Conservation (phyloP, 64 coral and sea anemone species). For the Trachythela sp. region DNA sequence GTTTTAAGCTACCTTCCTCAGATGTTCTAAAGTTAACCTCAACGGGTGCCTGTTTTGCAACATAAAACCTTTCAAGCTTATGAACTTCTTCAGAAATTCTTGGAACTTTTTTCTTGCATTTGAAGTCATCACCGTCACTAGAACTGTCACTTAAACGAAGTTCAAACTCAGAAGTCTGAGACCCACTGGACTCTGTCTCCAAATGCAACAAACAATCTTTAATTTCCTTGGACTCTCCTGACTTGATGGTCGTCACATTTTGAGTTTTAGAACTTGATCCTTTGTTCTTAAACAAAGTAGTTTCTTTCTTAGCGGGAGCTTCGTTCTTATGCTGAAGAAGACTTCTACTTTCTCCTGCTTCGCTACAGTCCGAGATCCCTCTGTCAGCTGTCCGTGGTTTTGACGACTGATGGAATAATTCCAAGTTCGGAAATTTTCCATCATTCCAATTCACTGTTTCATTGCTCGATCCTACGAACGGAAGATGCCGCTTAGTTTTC, state of each 20-base stretch:
- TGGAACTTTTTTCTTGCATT: not conserved
- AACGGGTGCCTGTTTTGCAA: not conserved
- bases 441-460: not conserved
- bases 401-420: not conserved
- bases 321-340: not conserved
- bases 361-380: not conserved
- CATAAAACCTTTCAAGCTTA: not conserved
- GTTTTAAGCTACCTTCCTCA: not conserved
- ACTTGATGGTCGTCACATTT: not conserved
- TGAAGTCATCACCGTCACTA: slow-evolving; percentile 7
- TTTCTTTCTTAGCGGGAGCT: not conserved
- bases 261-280: not conserved
- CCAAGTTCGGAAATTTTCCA: not conserved
- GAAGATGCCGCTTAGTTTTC: not conserved
- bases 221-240: not conserved
- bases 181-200: not conserved
- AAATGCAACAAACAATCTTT: not conserved
- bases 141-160: slow-evolving; percentile 2
- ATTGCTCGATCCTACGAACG: no score
- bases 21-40: not conserved
- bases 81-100: not conserved
- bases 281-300: not conserved
- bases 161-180: slow-evolving; percentile 1
- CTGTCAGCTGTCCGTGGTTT: not conserved
- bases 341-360: not conserved